Percentiles rank a stretch among this genome's conserved stretches.
phyloP scores from a whole-genome alignment of 2,888 invertebrate genomes.

The Pachydiplax longipennis region DNA sequence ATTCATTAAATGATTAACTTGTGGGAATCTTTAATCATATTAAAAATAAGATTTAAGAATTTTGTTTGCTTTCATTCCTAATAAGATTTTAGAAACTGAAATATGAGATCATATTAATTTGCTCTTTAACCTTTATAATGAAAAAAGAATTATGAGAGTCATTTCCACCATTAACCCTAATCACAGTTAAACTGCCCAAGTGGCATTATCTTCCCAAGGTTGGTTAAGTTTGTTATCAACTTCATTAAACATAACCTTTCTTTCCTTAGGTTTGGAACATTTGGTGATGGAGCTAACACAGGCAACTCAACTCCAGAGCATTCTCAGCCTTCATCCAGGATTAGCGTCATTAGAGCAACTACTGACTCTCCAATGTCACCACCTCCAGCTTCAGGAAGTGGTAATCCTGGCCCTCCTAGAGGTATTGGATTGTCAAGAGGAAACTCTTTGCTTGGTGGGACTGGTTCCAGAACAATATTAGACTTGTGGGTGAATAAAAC shows the following conservation, averaged over 20 bases:
- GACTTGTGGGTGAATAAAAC: slow-evolving; percentile 3
- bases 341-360: slow-evolving; percentile 73
- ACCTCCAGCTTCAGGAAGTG: slow-evolving; percentile 61
- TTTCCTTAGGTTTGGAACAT: neutral
- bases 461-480: neutral
- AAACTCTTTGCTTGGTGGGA: neutral
- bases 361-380: slow-evolving; percentile 89
- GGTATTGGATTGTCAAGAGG: neutral
- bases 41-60: too few relatives aligned
- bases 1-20: neutral
- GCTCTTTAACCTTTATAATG: neutral
- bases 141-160: too few relatives aligned
- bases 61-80: too few relatives aligned
- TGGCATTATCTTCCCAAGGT: neutral
- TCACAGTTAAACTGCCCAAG: neutral
- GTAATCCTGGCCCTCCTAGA: neutral
- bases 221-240: neutral
- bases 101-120: too few relatives aligned
- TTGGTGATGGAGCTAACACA: neutral
- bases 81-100: too few relatives aligned
- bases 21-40: neutral
- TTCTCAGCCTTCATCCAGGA: slow-evolving; percentile 58
- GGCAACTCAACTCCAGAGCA: neutral
- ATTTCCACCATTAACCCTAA: too few relatives aligned
- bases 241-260: neutral